phyloP scores from a whole-genome alignment of 2,113 vertebrate genomes.

The Brevimyrus niger region DNA sequence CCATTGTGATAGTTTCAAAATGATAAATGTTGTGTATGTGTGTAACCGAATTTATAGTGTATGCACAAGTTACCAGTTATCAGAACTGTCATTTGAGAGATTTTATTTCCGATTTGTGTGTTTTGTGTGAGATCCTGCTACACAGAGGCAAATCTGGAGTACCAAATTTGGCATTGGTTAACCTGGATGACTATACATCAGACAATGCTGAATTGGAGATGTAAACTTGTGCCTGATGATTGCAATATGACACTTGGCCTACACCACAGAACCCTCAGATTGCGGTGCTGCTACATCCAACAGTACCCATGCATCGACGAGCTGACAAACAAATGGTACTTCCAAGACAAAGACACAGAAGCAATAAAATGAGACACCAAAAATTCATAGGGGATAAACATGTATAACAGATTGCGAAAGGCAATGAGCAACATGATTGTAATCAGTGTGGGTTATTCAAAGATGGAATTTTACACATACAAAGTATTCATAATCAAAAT shows the following conservation, averaged over 20 bases:
- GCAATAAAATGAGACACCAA: neutral
- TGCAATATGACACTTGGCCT: neutral
- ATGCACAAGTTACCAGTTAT: neutral
- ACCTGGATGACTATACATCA: neutral
- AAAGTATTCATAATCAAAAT: neutral
- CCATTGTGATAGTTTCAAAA: neutral
- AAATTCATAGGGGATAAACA: neutral
- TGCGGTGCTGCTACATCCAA: neutral
- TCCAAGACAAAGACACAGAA: neutral
- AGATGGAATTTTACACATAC: neutral
- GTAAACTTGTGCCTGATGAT: neutral
- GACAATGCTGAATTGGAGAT: neutral
- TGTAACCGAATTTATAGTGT: neutral
- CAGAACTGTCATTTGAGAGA: neutral
- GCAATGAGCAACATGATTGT: neutral
- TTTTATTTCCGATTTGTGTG: neutral
- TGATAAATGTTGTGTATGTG: neutral
- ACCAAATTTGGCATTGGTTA: neutral
- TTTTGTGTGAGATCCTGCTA: neutral
- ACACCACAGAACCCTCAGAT: neutral
- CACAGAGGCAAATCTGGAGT: neutral
- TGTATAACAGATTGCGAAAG: neutral
- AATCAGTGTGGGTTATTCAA: neutral
- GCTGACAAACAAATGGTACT: neutral
- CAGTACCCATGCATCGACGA: neutral